These are phyloP conservation scores for Idaea biselata DNA, from an alignment of 2,888 invertebrate genomes.

Conservation along the genomic window DNA sequence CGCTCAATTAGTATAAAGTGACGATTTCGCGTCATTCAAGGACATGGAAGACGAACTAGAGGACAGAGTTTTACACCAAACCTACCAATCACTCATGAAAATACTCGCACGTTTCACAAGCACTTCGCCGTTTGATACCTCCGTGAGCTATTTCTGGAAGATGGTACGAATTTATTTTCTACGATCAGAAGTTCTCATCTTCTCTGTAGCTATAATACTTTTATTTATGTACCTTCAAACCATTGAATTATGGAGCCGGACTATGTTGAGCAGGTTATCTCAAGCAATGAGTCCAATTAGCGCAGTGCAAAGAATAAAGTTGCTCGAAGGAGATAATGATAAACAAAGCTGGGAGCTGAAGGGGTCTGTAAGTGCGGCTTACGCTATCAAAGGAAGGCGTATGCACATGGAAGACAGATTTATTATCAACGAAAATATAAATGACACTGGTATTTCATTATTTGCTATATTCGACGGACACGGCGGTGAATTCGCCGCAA, in stretches of 20 bases:
- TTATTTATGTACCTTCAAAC: constrained; percentile 91
- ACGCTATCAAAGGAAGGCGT: constrained; percentile 94
- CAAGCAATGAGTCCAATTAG: constrained; percentile 83
- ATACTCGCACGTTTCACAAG: constrained; percentile 90
- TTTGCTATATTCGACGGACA: constrained; percentile 98
- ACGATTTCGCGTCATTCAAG: constrained; percentile 33
- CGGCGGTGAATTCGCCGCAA: constrained; percentile 96
- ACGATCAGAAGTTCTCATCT: constrained; percentile 89
- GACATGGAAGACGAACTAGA: constrained; percentile 96
- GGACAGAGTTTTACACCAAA: constrained; percentile 93
- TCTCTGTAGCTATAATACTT: constrained; percentile 85
- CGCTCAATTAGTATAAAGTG: constrained; percentile 7
- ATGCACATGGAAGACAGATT: constrained; percentile 97
- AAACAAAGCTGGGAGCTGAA: constrained; percentile 88
- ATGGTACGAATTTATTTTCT: constrained; percentile 88
- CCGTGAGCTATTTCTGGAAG: constrained; percentile 88
- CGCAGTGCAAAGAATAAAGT: constrained; percentile 81
- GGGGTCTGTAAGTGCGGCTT: constrained; percentile 89
- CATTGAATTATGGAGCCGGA: constrained; percentile 90
- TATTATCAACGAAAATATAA: constrained; percentile 91
- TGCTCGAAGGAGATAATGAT: constrained; percentile 79
- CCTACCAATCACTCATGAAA: constrained; percentile 92
- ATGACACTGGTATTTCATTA: constrained; percentile 91
- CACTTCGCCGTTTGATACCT: constrained; percentile 88
- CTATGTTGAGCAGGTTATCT: constrained; percentile 85